phyloP scores from a whole-genome alignment of 2,888 invertebrate species.

The Incurvaria masculella region DNA sequence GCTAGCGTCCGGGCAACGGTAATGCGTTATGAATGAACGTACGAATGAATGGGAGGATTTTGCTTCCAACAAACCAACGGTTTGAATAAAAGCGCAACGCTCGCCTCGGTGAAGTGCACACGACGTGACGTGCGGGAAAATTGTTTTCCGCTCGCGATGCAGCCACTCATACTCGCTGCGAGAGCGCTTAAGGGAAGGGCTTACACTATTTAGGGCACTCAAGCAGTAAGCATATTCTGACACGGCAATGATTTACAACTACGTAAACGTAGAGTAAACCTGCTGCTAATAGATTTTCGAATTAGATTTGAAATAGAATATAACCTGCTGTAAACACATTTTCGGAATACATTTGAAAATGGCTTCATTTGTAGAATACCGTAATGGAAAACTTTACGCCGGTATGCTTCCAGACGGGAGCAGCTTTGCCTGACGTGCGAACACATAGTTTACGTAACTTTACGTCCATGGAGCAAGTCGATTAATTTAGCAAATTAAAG shows the following conservation, averaged over 20 bases:
- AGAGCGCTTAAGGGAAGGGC: background rate
- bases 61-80: constrained; percentile 40
- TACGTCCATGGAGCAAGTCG: background rate
- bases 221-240: too few species aligned
- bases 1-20: constrained; percentile 26
- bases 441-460: background rate
- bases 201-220: background rate
- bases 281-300: too few species aligned
- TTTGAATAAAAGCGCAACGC: constrained; percentile 30
- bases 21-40: constrained; percentile 49
- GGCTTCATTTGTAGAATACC: too few species aligned
- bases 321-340: too few species aligned
- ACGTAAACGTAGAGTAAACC: too few species aligned
- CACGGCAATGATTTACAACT: too few species aligned
- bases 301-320: too few species aligned
- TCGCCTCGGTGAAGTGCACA: background rate
- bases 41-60: constrained; percentile 44
- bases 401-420: too few species aligned
- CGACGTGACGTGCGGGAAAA: background rate
- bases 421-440: too few species aligned
- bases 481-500: background rate
- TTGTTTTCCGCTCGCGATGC: background rate
- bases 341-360: too few species aligned
- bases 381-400: too few species aligned
- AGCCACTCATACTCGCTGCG: background rate